Conservation (phyloP, 1,140 invertebrate genomes). For the Pinna nobilis region DNA sequence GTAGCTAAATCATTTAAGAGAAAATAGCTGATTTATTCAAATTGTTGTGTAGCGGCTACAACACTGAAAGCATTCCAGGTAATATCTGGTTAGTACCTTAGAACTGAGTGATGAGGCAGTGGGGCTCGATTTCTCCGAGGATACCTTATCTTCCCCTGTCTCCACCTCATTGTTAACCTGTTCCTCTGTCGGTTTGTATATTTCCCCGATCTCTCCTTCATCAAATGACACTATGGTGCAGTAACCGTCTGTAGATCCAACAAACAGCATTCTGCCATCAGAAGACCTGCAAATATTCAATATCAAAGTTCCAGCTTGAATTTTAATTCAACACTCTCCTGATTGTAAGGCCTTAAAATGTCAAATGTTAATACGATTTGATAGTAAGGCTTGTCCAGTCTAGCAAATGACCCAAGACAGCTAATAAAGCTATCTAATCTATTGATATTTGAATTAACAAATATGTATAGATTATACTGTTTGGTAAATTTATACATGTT, state of each 20-base stretch:
- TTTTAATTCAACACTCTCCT: too few relatives aligned
- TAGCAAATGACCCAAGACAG: background rate
- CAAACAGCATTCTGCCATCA: constrained; percentile 87
- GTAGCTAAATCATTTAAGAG: background rate
- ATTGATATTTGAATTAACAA: background rate
- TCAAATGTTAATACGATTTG: background rate
- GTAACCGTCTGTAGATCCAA: constrained; percentile 96
- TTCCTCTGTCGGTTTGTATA: constrained; percentile 74
- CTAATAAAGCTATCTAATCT: background rate
- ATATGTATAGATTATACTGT: background rate
- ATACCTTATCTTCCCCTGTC: constrained; percentile 5
- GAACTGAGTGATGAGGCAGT: constrained; percentile 33
- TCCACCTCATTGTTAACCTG: constrained; percentile 13
- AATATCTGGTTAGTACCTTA: background rate
- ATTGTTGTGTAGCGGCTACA: too few relatives aligned
- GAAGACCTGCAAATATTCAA: constrained; percentile 79
- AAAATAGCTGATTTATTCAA: too few relatives aligned
- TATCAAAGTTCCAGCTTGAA: background rate
- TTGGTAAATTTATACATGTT: too few relatives aligned
- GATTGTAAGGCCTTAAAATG: background rate
- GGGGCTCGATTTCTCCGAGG: constrained; percentile 25
- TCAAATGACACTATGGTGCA: constrained; percentile 93
- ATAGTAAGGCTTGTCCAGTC: background rate
- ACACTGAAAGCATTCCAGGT: background rate
- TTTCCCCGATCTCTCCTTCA: constrained; percentile 86